These are phyloP conservation scores for Helostoma temminkii DNA, from an alignment of 2,797 vertebrate genomes.

Conservation along the genomic window DNA sequence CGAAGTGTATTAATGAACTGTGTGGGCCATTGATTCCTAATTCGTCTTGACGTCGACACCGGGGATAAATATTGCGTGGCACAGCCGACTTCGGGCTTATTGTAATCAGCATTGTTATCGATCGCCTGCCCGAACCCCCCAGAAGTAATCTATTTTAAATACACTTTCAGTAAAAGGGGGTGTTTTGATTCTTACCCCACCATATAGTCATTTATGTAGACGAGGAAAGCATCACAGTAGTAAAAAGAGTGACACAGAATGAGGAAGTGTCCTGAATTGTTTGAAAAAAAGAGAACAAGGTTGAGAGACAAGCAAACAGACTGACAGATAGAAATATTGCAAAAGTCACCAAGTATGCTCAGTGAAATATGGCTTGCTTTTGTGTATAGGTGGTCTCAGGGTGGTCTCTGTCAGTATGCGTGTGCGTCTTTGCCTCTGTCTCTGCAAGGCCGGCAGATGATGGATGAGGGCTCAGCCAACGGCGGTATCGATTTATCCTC, in stretches of 20 bases:
- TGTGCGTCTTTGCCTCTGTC: slow-evolving; percentile 52
- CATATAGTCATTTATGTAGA: slow-evolving; percentile 77
- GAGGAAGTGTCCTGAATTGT: slow-evolving; percentile 15
- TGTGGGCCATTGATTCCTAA: slow-evolving; percentile 96
- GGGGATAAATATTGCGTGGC: slow-evolving; percentile 88
- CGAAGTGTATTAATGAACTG: slow-evolving; percentile 91
- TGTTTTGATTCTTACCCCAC: slow-evolving; percentile 60
- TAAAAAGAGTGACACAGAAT: neutral
- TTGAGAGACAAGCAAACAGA: slow-evolving; percentile 11
- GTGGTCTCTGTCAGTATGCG: slow-evolving; percentile 59
- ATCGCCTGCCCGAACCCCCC: slow-evolving; percentile 83
- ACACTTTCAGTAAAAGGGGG: slow-evolving; percentile 76
- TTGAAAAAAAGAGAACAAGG: slow-evolving; percentile 8
- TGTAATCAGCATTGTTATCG: slow-evolving; percentile 92
- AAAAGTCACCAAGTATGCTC: slow-evolving; percentile 8
- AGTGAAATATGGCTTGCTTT: slow-evolving; percentile 50
- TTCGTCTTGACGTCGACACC: slow-evolving; percentile 86
- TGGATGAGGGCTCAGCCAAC: slow-evolving; percentile 74
- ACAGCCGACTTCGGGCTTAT: slow-evolving; percentile 85
- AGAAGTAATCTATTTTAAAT: slow-evolving; percentile 95
- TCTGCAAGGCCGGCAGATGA: slow-evolving; percentile 65
- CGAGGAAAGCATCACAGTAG: slow-evolving; percentile 13
- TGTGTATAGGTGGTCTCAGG: slow-evolving; percentile 53
- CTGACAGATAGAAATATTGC: slow-evolving; percentile 47
- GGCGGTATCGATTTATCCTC: slow-evolving; percentile 78